phyloP scores from a whole-genome alignment of 2,797 vertebrate species.

The Cirrhinus molitorella region DNA sequence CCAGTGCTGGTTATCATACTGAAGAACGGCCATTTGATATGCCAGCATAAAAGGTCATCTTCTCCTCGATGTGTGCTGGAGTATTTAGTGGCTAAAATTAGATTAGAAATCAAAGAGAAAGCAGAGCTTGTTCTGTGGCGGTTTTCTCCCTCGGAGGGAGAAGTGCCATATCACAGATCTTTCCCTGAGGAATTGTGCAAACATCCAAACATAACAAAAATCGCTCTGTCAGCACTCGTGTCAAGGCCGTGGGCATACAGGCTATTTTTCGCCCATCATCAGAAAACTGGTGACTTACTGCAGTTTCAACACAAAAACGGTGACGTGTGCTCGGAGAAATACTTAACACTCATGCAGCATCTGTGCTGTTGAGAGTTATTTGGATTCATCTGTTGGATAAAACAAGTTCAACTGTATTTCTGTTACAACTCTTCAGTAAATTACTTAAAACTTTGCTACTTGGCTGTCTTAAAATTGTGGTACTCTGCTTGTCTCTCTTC shows the following conservation, averaged over 20 bases:
- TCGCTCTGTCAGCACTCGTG: constrained; percentile 31
- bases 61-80: background rate
- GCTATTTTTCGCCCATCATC: constrained; percentile 40
- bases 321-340: background rate
- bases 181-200: constrained; percentile 18
- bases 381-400: background rate
- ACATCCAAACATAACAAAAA: constrained; percentile 29
- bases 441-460: background rate
- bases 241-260: background rate
- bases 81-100: constrained; percentile 8
- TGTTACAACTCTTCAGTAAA: background rate
- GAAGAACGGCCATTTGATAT: background rate
- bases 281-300: constrained; percentile 21
- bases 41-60: constrained; percentile 17
- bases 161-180: background rate
- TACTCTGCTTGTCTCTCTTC: too few species aligned
- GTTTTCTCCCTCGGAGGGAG: background rate
- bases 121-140: background rate
- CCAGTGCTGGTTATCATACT: background rate
- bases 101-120: background rate
- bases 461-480: too few species aligned
- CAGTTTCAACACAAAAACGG: constrained; percentile 8
- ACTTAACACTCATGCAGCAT: background rate
- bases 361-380: background rate
- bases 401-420: background rate